phyloP scores from a whole-genome alignment of 2,888 invertebrate species.

The Pandemis heparana region DNA sequence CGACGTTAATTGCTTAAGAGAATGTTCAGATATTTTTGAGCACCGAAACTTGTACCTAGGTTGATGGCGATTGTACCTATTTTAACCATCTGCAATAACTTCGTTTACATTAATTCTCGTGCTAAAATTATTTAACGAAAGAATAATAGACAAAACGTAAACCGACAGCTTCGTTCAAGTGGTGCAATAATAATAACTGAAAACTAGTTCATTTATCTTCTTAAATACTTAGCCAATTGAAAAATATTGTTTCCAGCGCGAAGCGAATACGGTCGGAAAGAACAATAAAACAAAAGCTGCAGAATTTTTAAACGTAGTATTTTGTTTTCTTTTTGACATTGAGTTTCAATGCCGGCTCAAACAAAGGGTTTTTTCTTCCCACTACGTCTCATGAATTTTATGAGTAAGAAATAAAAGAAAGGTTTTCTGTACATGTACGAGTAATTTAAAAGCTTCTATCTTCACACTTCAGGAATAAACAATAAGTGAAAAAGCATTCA shows the following conservation, averaged over 20 bases:
- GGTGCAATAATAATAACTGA: neutral
- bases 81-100: too few species aligned
- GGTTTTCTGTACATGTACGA: constrained; percentile 28
- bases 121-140: too few species aligned
- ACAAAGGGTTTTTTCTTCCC: constrained; percentile 25
- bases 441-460: constrained; percentile 30
- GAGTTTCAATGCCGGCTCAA: constrained; percentile 15
- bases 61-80: too few species aligned
- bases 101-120: too few species aligned
- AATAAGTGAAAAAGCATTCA: neutral
- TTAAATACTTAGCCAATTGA: constrained; percentile 23
- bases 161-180: constrained; percentile 4
- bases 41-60: too few species aligned
- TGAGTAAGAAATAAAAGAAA: constrained; percentile 29
- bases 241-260: constrained; percentile 14
- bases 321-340: constrained; percentile 26
- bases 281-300: constrained; percentile 31
- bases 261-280: constrained; percentile 20
- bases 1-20: too few species aligned
- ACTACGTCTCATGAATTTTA: constrained; percentile 37
- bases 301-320: constrained; percentile 19
- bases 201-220: constrained; percentile 21
- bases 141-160: neutral
- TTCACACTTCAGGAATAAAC: constrained; percentile 13
- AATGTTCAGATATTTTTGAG: too few species aligned